Conservation (phyloP, 2,113 vertebrate species). For the Potamarius usumacintae region DNA sequence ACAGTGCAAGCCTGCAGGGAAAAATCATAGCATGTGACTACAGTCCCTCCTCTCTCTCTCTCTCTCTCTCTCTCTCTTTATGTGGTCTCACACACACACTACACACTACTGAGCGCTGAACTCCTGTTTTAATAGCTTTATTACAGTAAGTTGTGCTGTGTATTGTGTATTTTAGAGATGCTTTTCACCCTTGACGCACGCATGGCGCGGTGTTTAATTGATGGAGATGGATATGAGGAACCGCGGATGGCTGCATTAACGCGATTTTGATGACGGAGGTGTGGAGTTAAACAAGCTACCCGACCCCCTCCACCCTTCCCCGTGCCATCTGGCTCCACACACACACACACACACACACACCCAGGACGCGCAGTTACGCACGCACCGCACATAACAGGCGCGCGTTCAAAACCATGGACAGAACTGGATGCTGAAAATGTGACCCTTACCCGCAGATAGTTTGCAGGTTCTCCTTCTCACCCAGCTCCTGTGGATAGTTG, state of each 20-base stretch:
- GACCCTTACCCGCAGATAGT: slow-evolving; percentile 88
- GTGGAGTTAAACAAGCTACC: slow-evolving; percentile 48
- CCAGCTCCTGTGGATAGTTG: slow-evolving; percentile 89
- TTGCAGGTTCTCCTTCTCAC: slow-evolving; percentile 88
- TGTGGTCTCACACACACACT: neutral
- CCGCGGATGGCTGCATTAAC: slow-evolving; percentile 24
- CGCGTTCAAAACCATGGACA: neutral
- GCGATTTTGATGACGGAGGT: slow-evolving; percentile 42
- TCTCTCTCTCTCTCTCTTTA: neutral
- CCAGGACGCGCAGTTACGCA: slow-evolving; percentile 29
- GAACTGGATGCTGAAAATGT: neutral
- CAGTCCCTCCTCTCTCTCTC: slow-evolving; percentile 26
- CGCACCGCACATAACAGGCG: slow-evolving; percentile 7
- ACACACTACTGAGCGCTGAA: neutral
- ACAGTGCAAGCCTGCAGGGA: slow-evolving; percentile 31
- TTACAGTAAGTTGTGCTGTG: neutral
- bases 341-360: slow-evolving; percentile 11
- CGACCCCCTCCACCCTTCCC: slow-evolving; percentile 14
- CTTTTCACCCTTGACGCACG: neutral
- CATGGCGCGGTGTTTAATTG: neutral
- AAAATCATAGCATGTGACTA: slow-evolving; percentile 45
- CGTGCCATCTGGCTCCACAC: slow-evolving; percentile 49
- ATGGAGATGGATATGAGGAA: slow-evolving; percentile 14
- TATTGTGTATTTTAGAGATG: neutral
- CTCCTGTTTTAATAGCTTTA: neutral